These are phyloP conservation scores for Drosophila rufa DNA, from an alignment of 1,140 invertebrate species.

Conservation along the genomic window DNA sequence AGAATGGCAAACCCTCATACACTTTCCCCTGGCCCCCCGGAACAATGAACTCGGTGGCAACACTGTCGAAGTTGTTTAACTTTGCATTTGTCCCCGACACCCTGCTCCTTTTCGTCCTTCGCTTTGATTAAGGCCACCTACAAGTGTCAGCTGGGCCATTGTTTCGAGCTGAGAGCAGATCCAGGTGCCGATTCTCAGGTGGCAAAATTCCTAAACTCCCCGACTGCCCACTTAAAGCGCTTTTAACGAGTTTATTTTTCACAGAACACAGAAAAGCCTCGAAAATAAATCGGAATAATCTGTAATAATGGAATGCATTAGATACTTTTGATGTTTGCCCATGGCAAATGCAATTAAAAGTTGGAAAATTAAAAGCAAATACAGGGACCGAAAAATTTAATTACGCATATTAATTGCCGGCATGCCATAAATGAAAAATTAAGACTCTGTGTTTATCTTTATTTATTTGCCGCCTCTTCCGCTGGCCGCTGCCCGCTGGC, in stretches of 20 bases:
- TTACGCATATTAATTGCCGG: constrained; percentile 46
- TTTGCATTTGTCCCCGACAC: constrained; percentile 64
- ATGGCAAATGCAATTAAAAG: constrained; percentile 68
- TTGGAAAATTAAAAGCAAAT: constrained; percentile 68
- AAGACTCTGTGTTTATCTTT: constrained; percentile 42
- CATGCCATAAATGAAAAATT: constrained; percentile 28
- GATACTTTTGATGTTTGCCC: constrained; percentile 28
- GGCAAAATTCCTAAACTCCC: constrained; percentile 20
- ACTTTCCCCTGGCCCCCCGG: background rate
- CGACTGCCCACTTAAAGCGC: constrained; percentile 8
- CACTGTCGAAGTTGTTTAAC: constrained; percentile 74
- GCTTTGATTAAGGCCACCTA: constrained; percentile 66
- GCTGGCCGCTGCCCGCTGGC: background rate
- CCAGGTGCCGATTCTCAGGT: constrained; percentile 29
- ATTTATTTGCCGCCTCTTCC: constrained; percentile 32
- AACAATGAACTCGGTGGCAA: constrained; percentile 73
- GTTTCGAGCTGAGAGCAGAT: constrained; percentile 45
- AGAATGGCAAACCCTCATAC: constrained; percentile 16
- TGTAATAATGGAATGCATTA: constrained; percentile 43
- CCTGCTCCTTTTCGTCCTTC: background rate
- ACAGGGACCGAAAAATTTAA: constrained; percentile 58
- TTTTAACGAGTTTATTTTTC: background rate
- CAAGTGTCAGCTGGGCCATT: constrained; percentile 64
- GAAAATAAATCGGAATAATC: constrained; percentile 29
- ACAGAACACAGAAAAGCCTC: background rate